Percentiles rank a stretch among this genome's conserved stretches.
These are phyloP conservation scores for Sinosuthora webbiana DNA, from an alignment of 2,113 vertebrate genomes.

Conservation along the genomic window DNA sequence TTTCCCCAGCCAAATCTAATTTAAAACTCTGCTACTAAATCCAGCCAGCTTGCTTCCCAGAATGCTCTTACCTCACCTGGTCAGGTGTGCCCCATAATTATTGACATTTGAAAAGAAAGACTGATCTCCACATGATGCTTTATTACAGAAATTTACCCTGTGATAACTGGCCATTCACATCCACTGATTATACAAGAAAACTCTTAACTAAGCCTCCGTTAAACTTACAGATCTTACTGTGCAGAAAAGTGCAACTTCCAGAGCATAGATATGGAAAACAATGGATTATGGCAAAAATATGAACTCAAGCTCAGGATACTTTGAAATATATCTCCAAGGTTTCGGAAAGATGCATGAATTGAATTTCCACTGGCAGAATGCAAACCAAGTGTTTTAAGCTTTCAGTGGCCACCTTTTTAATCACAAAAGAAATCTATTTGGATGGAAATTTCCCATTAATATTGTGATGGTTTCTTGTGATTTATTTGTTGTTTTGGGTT, in stretches of 20 bases:
- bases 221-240: not conserved
- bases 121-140: not conserved
- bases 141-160: not conserved
- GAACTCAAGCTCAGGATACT: not conserved
- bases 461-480: not conserved
- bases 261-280: not conserved
- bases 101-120: not conserved
- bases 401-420: not conserved
- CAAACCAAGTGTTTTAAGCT: not conserved
- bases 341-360: not conserved
- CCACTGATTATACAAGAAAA: not conserved
- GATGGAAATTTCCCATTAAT: not conserved
- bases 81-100: not conserved
- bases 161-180: not conserved
- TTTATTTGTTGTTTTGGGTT: not conserved
- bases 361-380: not conserved
- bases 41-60: not conserved
- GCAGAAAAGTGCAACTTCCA: not conserved
- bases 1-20: not conserved
- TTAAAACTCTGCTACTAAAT: not conserved
- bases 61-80: not conserved
- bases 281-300: not conserved
- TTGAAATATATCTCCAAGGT: not conserved
- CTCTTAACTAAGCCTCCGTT: not conserved
- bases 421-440: not conserved